phyloP scores from a whole-genome alignment of 2,113 vertebrate species.

The Corythoichthys haematopterus region DNA sequence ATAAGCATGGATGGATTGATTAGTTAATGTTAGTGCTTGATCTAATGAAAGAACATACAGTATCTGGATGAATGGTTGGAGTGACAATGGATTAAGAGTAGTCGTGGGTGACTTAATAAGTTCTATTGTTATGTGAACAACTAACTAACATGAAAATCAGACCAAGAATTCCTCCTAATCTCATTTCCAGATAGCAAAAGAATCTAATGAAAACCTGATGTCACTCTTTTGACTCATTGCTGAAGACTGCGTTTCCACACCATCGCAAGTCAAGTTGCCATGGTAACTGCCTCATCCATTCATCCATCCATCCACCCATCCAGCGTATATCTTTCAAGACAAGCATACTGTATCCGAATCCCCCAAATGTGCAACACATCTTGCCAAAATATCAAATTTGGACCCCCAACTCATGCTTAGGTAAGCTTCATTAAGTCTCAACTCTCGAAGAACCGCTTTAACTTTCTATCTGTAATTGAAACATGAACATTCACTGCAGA shows the following conservation, averaged over 20 bases:
- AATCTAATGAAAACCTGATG: not conserved
- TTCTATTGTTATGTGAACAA: not conserved
- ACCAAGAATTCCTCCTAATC: not conserved
- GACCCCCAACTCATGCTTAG: not conserved
- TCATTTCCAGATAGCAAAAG: not conserved
- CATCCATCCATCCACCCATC: not conserved
- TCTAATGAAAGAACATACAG: not conserved
- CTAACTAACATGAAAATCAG: not conserved
- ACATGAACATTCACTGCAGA: slow-evolving; percentile 52
- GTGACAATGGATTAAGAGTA: too few relatives aligned
- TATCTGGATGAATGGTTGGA: not conserved
- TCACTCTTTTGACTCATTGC: not conserved
- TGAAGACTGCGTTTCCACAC: not conserved
- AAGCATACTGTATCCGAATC: not conserved
- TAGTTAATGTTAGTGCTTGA: not conserved
- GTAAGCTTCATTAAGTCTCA: not conserved
- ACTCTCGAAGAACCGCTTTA: slow-evolving; percentile 22
- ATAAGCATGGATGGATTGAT: too few relatives aligned
- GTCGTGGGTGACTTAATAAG: not conserved
- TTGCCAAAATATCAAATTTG: not conserved
- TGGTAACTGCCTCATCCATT: not conserved
- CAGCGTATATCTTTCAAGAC: not conserved
- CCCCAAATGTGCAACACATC: not conserved
- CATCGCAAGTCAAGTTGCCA: not conserved
- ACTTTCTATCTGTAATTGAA: slow-evolving; percentile 67